A percentile compares a stretch with the other conserved stretches of the same genome.
Evolutionary conservation across 2,113 vertebrate genomes (phyloP).

Genomic region (Odontophorus gujanensis): DNA sequence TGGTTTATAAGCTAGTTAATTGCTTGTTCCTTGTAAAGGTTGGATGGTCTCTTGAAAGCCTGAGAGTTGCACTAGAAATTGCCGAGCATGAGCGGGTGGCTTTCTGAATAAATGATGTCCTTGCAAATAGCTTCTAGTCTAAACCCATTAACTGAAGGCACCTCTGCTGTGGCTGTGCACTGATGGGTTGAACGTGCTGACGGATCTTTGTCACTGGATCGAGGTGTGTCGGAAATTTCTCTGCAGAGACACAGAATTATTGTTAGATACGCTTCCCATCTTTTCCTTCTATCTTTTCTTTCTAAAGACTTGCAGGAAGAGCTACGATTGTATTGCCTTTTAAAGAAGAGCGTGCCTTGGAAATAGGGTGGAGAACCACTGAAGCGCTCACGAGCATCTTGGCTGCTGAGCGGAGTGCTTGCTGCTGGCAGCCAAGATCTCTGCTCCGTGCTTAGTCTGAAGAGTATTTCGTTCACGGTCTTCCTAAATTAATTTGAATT

Average conservation of each 20-base stretch:
- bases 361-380: not conserved
- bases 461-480: not conserved
- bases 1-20: not conserved
- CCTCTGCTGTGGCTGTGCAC: not conserved
- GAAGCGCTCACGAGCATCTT: accelerated
- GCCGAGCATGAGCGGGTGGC: not conserved
- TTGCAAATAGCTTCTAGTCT: not conserved
- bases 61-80: not conserved
- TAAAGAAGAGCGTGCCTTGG: not conserved
- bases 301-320: not conserved
- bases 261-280: not conserved
- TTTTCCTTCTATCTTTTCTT: not conserved
- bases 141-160: not conserved
- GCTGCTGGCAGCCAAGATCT: not conserved
- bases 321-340: not conserved
- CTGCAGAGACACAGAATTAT: not conserved
- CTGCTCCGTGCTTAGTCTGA: not conserved
- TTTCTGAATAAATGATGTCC: not conserved
- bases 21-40: not conserved
- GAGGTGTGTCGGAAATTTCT: not conserved
- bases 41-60: not conserved
- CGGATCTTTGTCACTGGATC: not conserved
- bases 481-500: not conserved
- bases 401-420: not conserved
- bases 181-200: not conserved